These are phyloP conservation scores for Nerophis ophidion DNA, from an alignment of 2,113 vertebrate genomes.

Conservation along the genomic window DNA sequence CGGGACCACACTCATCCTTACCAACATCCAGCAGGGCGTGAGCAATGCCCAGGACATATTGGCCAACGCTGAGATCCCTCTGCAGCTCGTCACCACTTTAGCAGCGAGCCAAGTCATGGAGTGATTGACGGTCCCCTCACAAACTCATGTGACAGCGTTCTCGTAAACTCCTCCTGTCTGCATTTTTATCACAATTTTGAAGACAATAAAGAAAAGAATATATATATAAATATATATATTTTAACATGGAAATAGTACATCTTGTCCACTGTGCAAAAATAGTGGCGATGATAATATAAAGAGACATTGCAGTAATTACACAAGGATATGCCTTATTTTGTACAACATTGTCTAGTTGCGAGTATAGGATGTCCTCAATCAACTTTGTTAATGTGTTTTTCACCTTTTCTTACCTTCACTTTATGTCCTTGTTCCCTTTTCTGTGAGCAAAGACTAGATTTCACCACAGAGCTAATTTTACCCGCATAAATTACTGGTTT, in stretches of 20 bases:
- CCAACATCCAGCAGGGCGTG: slow-evolving; percentile 97
- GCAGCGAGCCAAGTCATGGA: slow-evolving; percentile 95
- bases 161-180: slow-evolving; percentile 53
- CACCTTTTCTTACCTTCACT: slow-evolving; percentile 42
- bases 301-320: slow-evolving; percentile 92
- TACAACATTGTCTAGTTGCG: slow-evolving; percentile 95
- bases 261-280: slow-evolving; percentile 77
- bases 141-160: slow-evolving; percentile 52
- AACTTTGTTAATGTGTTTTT: slow-evolving; percentile 65
- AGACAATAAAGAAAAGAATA: slow-evolving; percentile 60
- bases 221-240: slow-evolving; percentile 64
- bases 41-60: slow-evolving; percentile 94
- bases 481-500: slow-evolving; percentile 39
- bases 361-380: slow-evolving; percentile 88
- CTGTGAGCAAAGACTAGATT: slow-evolving; percentile 28
- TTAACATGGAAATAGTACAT: slow-evolving; percentile 58
- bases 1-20: slow-evolving; percentile 98
- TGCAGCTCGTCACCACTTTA: slow-evolving; percentile 97
- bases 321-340: slow-evolving; percentile 99
- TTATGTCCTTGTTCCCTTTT: slow-evolving; percentile 26
- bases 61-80: slow-evolving; percentile 93
- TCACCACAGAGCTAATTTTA: slow-evolving; percentile 41
- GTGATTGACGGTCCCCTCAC: slow-evolving; percentile 70
- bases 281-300: slow-evolving; percentile 67
- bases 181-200: slow-evolving; percentile 64